Conservation (phyloP, 2,113 vertebrate species). For the Herpetotheres cachinnans region DNA sequence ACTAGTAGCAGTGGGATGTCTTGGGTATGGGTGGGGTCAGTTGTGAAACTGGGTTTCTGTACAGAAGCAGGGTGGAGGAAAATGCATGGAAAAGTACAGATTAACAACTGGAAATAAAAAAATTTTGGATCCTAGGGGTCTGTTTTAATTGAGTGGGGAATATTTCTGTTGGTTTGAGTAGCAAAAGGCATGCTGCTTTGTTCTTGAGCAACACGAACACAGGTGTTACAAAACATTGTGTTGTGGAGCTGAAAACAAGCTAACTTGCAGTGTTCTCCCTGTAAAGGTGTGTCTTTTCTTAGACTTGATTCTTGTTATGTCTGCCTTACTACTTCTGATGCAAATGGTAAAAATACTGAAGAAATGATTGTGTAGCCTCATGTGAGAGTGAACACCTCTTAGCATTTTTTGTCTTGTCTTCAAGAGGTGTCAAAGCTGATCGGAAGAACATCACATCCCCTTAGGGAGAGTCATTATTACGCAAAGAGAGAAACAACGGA, state of each 20-base stretch:
- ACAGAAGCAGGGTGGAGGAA: not conserved
- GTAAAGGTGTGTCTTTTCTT: not conserved
- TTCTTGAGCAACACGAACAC: not conserved
- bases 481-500: not conserved
- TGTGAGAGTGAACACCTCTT: not conserved
- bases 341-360: not conserved
- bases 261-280: not conserved
- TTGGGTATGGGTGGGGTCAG: not conserved
- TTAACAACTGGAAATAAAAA: not conserved
- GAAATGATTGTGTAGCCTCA: not conserved
- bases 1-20: not conserved
- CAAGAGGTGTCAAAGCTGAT: not conserved
- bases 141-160: not conserved
- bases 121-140: not conserved
- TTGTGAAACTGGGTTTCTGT: not conserved
- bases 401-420: not conserved
- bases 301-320: not conserved
- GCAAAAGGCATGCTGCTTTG: not conserved
- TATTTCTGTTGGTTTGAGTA: not conserved
- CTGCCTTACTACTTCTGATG: not conserved
- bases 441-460: accelerated
- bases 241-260: not conserved
- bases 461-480: not conserved
- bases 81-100: not conserved
- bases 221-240: not conserved